Conservation (phyloP, 2,797 vertebrate species). For the Sardinella longiceps region DNA sequence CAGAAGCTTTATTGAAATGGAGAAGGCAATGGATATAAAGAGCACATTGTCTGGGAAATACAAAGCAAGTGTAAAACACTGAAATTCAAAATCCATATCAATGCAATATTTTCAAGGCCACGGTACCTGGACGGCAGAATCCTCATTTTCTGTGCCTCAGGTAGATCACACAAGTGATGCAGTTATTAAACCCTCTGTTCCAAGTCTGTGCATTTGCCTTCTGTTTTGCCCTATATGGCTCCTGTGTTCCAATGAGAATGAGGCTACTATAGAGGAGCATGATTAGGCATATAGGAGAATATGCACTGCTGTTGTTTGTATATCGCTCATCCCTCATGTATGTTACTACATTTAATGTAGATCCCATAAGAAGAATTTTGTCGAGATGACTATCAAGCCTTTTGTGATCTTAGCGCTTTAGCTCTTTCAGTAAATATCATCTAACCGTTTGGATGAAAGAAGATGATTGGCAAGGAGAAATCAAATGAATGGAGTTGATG, state of each 20-base stretch:
- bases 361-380: too few relatives aligned
- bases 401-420: background rate
- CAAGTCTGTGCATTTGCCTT: background rate
- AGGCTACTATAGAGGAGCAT: background rate
- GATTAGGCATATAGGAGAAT: background rate
- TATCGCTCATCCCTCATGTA: background rate
- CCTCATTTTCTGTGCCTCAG: background rate
- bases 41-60: background rate
- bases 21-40: background rate
- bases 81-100: constrained; percentile 1
- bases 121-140: background rate
- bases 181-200: background rate
- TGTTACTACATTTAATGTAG: background rate
- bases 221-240: too few relatives aligned
- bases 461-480: background rate
- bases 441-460: background rate
- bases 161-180: background rate
- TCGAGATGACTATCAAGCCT: background rate
- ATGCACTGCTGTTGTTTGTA: background rate
- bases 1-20: background rate
- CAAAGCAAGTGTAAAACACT: background rate
- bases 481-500: constrained; percentile 10
- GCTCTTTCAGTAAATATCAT: background rate
- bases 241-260: background rate
- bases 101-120: background rate